Evolutionary conservation across 2,888 invertebrate genomes (phyloP).

Genomic region (Cheilosia urbana): DNA sequence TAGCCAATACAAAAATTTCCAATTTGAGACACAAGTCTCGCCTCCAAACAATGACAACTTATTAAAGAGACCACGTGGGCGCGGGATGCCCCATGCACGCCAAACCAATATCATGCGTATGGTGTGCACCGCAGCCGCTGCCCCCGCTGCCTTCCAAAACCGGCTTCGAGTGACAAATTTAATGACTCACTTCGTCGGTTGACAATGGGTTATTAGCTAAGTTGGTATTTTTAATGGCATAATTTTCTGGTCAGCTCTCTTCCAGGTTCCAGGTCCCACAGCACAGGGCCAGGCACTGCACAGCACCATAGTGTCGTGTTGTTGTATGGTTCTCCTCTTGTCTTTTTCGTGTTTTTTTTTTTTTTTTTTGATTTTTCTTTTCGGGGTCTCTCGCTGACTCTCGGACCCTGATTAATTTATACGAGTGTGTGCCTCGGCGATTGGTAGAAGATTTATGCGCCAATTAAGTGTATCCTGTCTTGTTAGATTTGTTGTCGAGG

Average conservation of each 20-base stretch:
- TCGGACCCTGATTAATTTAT: conserved; percentile 71
- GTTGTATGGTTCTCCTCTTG: conserved; percentile 42
- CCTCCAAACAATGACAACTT: conserved; percentile 33
- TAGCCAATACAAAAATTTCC: conserved; percentile 1
- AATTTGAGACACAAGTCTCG: conserved; percentile 26
- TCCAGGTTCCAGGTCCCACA: conserved; percentile 55
- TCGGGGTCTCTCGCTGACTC: conserved; percentile 48
- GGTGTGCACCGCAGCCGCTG: not conserved
- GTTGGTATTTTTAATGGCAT: conserved; percentile 69
- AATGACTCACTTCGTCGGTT: conserved; percentile 68
- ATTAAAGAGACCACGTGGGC: conserved; percentile 41
- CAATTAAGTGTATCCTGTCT: conserved; percentile 76
- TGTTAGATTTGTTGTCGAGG: conserved; percentile 75
- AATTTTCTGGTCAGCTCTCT: conserved; percentile 72
- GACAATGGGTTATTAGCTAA: conserved; percentile 74
- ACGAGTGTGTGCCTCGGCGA: conserved; percentile 71
- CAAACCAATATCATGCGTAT: not conserved
- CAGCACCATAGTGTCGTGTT: conserved; percentile 3
- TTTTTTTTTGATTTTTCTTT: conserved; percentile 35
- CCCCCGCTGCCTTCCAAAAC: conserved; percentile 31
- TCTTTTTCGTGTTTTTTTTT: conserved; percentile 35
- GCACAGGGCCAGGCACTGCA: not conserved
- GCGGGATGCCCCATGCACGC: conserved; percentile 31
- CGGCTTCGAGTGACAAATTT: conserved; percentile 64
- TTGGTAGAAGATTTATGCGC: conserved; percentile 75